phyloP scores from a whole-genome alignment of 1,140 invertebrate species.

The Anthonomus grandis region DNA sequence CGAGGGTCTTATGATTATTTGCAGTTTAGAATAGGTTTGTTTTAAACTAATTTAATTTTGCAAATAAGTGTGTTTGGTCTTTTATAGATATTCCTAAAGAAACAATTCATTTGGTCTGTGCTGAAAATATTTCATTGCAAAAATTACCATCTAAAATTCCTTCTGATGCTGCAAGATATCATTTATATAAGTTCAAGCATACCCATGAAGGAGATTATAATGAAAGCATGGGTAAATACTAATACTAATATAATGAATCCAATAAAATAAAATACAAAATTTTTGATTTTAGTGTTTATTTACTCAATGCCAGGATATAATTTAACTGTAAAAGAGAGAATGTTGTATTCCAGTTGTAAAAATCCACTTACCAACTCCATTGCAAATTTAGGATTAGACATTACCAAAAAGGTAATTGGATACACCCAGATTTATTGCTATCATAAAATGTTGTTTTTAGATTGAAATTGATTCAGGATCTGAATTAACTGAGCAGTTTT shows the following conservation, averaged over 20 bases:
- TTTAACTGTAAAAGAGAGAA: conserved; percentile 92
- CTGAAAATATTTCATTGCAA: conserved; percentile 57
- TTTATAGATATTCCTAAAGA: conserved; percentile 69
- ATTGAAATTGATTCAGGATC: conserved; percentile 87
- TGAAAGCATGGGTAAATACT: conserved; percentile 73
- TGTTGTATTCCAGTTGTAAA: conserved; percentile 98
- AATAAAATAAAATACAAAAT: background rate
- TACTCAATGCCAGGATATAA: conserved; percentile 96
- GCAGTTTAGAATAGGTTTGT: conserved; percentile 70
- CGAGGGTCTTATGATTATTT: conserved; percentile 69
- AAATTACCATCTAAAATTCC: conserved; percentile 76
- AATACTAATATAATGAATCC: background rate
- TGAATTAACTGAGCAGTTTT: conserved; percentile 84
- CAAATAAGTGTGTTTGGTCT: conserved; percentile 24
- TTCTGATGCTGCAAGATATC: conserved; percentile 81
- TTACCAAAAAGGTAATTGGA: conserved; percentile 73
- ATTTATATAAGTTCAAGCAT: conserved; percentile 88
- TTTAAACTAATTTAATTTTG: background rate
- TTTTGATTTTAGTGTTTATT: conserved; percentile 76
- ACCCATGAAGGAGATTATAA: conserved; percentile 87
- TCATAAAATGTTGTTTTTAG: conserved; percentile 54
- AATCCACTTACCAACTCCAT: conserved; percentile 79
- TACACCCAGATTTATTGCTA: background rate
- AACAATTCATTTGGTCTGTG: conserved; percentile 70
- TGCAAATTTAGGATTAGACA: conserved; percentile 69